Evolutionary conservation across 2,797 vertebrate species (phyloP).

Genomic region (Dallia pectoralis): DNA sequence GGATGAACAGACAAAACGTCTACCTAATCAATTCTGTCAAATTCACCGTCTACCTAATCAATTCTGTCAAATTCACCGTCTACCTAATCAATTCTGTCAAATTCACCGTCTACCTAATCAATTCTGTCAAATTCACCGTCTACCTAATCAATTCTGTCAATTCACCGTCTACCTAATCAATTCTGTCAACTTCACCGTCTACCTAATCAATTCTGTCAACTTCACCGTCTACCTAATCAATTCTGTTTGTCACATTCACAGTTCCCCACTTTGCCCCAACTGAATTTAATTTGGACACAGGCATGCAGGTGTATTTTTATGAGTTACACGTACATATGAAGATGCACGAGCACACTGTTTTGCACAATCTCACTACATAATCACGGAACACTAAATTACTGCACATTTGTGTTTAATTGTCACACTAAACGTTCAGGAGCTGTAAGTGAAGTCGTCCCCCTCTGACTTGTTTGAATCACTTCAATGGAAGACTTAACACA

Average conservation of each 20-base stretch:
- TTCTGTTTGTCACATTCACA: constrained; percentile 32
- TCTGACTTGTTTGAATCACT: background rate
- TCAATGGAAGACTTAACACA: background rate
- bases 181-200: too few relatives aligned
- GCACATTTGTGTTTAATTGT: constrained; percentile 22
- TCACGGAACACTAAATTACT: constrained; percentile 26
- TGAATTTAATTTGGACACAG: constrained; percentile 26
- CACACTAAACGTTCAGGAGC: background rate
- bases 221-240: constrained; percentile 2
- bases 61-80: too few relatives aligned
- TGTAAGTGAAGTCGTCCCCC: background rate
- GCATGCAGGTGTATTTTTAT: constrained; percentile 35
- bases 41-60: too few relatives aligned
- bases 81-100: too few relatives aligned
- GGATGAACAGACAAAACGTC: constrained; percentile 15
- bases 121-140: too few relatives aligned
- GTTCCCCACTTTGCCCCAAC: constrained; percentile 2
- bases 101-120: too few relatives aligned
- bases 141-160: too few relatives aligned
- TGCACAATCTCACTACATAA: constrained; percentile 44
- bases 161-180: too few relatives aligned
- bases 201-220: too few relatives aligned
- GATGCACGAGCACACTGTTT: constrained; percentile 42
- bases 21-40: constrained; percentile 18
- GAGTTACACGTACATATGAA: constrained; percentile 30